phyloP scores from a whole-genome alignment of 2,888 invertebrate genomes.

The Zele albiditarsus region DNA sequence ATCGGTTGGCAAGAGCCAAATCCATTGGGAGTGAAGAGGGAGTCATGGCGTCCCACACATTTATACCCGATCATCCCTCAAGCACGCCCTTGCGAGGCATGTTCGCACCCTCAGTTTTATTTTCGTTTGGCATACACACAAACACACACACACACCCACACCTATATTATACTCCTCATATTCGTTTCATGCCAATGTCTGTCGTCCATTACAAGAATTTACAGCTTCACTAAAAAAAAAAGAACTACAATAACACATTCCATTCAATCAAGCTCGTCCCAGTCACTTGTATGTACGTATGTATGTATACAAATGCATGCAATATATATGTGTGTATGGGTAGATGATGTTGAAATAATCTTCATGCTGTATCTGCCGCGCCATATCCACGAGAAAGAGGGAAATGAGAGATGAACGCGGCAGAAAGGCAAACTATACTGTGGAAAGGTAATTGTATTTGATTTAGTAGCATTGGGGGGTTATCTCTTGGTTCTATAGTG shows the following conservation, averaged over 20 bases:
- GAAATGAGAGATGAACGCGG: conserved; percentile 32
- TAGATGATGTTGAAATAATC: conserved; percentile 40
- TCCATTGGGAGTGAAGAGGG: conserved; percentile 10
- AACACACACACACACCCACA: background rate
- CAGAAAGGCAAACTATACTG: conserved; percentile 44
- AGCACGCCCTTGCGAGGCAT: conserved; percentile 41
- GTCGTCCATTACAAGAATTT: conserved; percentile 38
- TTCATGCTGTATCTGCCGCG: conserved; percentile 38
- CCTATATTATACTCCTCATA: background rate
- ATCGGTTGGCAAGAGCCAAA: conserved; percentile 41
- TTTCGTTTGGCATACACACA: conserved; percentile 4
- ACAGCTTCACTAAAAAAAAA: conserved; percentile 31
- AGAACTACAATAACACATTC: conserved; percentile 33
- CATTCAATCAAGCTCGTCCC: conserved; percentile 38
- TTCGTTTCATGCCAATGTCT: background rate
- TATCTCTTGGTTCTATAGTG: conserved; percentile 21
- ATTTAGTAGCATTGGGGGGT: conserved; percentile 41
- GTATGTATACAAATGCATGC: background rate
- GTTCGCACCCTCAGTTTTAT: conserved; percentile 40
- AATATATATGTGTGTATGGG: conserved; percentile 5
- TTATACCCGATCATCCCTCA: conserved; percentile 46
- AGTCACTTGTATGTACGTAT: background rate
- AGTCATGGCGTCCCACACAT: conserved; percentile 35
- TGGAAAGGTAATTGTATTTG: conserved; percentile 45
- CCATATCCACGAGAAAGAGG: conserved; percentile 31